phyloP scores from a whole-genome alignment of 2,113 vertebrate species.

The Mystacornis crossleyi region DNA sequence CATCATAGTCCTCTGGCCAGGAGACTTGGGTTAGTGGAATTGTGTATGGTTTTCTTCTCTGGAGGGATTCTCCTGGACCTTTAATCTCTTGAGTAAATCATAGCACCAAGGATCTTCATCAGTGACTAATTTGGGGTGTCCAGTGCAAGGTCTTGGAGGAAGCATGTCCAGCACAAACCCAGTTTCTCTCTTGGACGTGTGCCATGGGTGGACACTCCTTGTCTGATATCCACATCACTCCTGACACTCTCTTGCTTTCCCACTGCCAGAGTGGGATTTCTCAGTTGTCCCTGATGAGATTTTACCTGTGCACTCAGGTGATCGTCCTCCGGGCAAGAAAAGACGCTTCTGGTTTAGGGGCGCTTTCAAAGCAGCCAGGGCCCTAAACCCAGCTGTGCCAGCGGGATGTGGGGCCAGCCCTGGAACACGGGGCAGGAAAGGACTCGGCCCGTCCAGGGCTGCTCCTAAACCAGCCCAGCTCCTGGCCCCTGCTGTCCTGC shows the following conservation, averaged over 20 bases:
- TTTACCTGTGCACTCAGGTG: conserved; percentile 68
- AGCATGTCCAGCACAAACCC: not conserved
- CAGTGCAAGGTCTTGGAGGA: not conserved
- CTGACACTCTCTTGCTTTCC: not conserved
- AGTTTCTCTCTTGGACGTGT: not conserved
- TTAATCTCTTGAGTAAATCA: not conserved
- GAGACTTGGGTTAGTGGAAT: not conserved
- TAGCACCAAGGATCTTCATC: not conserved
- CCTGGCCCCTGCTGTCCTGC: not conserved
- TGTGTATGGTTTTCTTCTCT: not conserved
- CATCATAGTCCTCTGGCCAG: not conserved
- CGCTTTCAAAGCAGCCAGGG: not conserved
- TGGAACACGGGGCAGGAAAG: not conserved
- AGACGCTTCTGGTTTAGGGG: conserved; percentile 57
- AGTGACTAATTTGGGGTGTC: not conserved
- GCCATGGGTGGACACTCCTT: fast-evolving
- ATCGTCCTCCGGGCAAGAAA: conserved; percentile 21
- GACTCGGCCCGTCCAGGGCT: not conserved
- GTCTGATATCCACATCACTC: not conserved
- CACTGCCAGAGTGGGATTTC: not conserved
- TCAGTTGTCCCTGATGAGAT: not conserved
- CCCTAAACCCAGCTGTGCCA: not conserved
- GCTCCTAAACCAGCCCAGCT: not conserved
- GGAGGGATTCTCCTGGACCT: not conserved
- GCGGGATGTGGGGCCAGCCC: not conserved